Base-by-base conservation (phyloP, 2,797 vertebrate species). In the Sebastes oblongus region DNA sequence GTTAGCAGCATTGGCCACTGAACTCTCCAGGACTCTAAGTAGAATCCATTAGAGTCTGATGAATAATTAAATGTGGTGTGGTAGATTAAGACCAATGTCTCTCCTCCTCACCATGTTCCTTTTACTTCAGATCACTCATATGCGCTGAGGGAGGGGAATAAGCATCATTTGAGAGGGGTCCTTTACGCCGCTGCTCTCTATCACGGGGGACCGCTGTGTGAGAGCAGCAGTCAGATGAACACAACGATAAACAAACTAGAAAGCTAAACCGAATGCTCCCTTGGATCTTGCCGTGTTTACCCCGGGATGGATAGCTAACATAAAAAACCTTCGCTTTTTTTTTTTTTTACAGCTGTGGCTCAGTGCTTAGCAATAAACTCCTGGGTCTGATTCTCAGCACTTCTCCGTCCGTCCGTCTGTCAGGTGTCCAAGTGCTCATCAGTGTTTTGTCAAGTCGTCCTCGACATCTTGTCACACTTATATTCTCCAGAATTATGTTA, bases 21-120 rank as follows among this genome's bases (percentile, higher is more conserved):
- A 90, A 90, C 88, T 91, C 91, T 86, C 86, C 80, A 88, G 85
- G 88, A 90, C 84, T 88, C 87, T 86, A 89, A 92, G 89, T 85
- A 86, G 85, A 89, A 88, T 88, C 92, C 90, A 91, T 92, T 91
- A 90, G 82, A 81, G 65, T 46, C 29, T 76, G 75, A 87, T 93
- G 73, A 95, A 94, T 93, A 92, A 93, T 92, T 90, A 85, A 93
- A 84, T 71, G 34, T 77, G 24, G 25, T 85, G 78, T 88, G 86
- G 80, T 80, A 75, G 80, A 91, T 89, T 85, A 89, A 91, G 85
- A 93, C 81, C 82, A 65, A 42, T 75, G 83, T 85, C 71, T 88
- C 81, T 83, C 78, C 78, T 80, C 82, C 80, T 83, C 80, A 29
- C 75, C 77, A 60, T 66, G 68, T 83, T 86, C 84, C 83, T 73